Evolutionary conservation across 2,888 invertebrate species (phyloP).

Genomic region (Sesia apiformis): DNA sequence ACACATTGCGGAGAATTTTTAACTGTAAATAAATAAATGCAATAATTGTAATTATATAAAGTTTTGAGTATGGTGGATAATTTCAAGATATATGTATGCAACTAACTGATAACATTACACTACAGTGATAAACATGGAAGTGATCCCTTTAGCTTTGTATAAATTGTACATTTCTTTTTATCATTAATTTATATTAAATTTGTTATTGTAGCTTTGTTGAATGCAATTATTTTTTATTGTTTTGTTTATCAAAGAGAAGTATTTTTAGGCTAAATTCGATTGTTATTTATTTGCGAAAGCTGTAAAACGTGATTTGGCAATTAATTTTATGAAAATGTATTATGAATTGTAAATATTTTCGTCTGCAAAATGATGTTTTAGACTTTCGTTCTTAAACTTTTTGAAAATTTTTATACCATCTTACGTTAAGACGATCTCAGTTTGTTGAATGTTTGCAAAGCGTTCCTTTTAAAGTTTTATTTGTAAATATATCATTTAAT

Average conservation of each 20-base stretch:
- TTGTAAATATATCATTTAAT: conserved; percentile 68
- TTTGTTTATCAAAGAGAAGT: conserved; percentile 71
- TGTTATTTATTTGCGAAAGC: conserved; percentile 72
- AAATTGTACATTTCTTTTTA: conserved; percentile 71
- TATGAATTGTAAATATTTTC: conserved; percentile 59
- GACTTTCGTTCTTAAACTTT: conserved; percentile 63
- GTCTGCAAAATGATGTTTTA: conserved; percentile 50
- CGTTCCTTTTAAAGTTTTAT: conserved; percentile 75
- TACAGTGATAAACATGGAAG: conserved; percentile 61
- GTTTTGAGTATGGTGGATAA: not conserved
- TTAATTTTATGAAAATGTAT: conserved; percentile 35
- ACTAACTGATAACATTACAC: conserved; percentile 36
- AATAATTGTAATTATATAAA: conserved; percentile 24
- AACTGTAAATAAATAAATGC: conserved; percentile 31
- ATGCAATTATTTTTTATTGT: conserved; percentile 75
- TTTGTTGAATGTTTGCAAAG: conserved; percentile 74
- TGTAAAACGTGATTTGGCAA: conserved; percentile 65
- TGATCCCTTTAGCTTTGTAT: conserved; percentile 68
- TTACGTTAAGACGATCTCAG: conserved; percentile 74
- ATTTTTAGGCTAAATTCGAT: conserved; percentile 72
- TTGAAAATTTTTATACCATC: conserved; percentile 67
- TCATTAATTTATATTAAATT: conserved; percentile 72
- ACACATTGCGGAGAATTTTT: too few species aligned
- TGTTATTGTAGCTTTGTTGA: conserved; percentile 74
- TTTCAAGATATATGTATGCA: conserved; percentile 7